phyloP scores from a whole-genome alignment of 2,113 vertebrate genomes.

The Lathamus discolor region DNA sequence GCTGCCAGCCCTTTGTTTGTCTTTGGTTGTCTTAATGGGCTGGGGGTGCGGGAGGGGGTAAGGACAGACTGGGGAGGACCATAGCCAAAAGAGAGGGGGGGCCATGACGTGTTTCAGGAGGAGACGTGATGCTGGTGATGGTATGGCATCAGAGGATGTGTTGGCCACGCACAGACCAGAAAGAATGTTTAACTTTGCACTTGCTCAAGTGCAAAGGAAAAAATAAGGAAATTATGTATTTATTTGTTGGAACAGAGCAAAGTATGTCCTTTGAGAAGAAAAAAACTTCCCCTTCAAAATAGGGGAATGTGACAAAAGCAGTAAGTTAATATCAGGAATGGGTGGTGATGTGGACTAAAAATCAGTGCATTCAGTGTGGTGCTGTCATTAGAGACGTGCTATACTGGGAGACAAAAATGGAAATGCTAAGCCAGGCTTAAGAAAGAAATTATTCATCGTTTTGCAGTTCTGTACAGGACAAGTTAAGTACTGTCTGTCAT shows the following conservation, averaged over 20 bases:
- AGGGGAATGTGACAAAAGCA: background rate
- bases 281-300: background rate
- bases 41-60: background rate
- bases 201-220: background rate
- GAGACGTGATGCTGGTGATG: background rate
- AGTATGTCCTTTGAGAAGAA: background rate
- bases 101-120: background rate
- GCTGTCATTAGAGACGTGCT: background rate
- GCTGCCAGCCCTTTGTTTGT: no score
- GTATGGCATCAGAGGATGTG: background rate
- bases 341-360: background rate
- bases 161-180: background rate
- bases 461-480: background rate
- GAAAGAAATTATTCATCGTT: background rate
- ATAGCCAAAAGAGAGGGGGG: background rate
- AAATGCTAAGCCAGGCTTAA: slow-evolving; percentile 13
- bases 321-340: background rate
- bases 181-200: background rate
- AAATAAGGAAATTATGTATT: background rate
- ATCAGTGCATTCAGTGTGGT: background rate
- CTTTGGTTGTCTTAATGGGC: background rate
- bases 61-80: background rate
- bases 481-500: slow-evolving; percentile 11
- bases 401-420: slow-evolving; percentile 9
- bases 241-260: background rate